Evolutionary conservation across 2,888 invertebrate genomes (phyloP).

Genomic region (Tipula unca): DNA sequence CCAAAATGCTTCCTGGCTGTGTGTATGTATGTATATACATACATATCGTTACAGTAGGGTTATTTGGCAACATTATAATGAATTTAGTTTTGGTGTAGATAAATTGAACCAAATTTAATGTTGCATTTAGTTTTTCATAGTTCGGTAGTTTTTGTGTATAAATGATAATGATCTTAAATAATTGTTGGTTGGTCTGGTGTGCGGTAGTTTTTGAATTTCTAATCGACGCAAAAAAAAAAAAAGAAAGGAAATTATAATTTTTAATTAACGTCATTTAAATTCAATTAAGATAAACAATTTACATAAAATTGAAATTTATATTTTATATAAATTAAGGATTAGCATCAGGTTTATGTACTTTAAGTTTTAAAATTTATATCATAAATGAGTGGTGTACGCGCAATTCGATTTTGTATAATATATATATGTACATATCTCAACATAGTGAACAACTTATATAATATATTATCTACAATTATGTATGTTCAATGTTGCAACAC

Average conservation of each 20-base stretch:
- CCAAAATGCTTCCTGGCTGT: background rate
- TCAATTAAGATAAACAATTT: conserved; percentile 14
- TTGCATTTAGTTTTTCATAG: background rate
- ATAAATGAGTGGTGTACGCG: too few species aligned
- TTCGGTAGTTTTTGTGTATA: background rate
- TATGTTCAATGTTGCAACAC: background rate
- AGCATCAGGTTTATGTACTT: background rate
- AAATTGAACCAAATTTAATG: background rate
- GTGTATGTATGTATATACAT: too few species aligned
- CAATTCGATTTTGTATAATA: too few species aligned
- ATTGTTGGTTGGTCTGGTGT: conserved; percentile 1
- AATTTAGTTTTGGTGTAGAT: conserved; percentile 14
- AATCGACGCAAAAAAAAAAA: background rate
- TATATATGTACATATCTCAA: too few species aligned
- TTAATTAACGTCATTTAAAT: conserved; percentile 14
- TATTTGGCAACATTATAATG: background rate
- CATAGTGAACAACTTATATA: too few species aligned
- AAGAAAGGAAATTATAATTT: background rate
- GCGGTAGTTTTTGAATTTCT: background rate
- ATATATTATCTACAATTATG: background rate
- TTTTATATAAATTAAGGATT: background rate
- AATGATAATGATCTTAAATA: background rate
- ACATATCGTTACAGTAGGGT: background rate
- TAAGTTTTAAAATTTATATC: too few species aligned
- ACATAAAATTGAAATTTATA: background rate